Evolutionary conservation across 2,113 vertebrate genomes (phyloP).

Genomic region (Cyprinodon variegatus): DNA sequence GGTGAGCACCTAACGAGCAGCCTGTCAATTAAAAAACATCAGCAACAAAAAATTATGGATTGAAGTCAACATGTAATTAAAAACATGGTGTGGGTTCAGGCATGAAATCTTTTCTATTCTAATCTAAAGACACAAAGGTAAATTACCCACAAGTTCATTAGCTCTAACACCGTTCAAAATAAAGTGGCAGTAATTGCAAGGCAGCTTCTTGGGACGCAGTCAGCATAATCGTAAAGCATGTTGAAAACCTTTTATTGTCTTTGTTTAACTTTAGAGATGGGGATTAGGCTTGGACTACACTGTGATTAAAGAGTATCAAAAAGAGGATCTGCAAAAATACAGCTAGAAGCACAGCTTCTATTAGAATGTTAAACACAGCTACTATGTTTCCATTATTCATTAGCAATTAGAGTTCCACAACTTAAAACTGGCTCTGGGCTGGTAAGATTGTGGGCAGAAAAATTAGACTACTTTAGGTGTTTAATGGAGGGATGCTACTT

Average conservation of each 20-base stretch:
- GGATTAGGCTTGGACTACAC: neutral
- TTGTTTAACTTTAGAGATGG: neutral
- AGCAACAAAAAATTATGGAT: neutral
- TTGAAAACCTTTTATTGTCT: neutral
- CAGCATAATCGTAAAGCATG: neutral
- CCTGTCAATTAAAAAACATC: neutral
- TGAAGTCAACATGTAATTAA: too few species aligned
- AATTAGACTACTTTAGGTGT: neutral
- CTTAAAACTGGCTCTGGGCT: neutral
- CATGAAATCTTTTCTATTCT: neutral
- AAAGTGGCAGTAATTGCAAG: neutral
- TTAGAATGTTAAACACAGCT: neutral
- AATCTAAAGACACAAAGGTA: neutral
- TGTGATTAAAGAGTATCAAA: neutral
- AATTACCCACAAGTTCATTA: neutral
- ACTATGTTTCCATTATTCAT: neutral
- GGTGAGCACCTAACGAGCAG: neutral
- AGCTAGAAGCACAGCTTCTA: neutral
- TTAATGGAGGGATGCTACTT: neutral
- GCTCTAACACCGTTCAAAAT: neutral
- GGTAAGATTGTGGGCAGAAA: neutral
- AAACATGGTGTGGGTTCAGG: too few species aligned
- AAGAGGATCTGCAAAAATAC: neutral
- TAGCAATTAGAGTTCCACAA: neutral
- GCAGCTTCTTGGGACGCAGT: neutral